Percentiles rank a stretch among this genome's conserved stretches.
These are phyloP conservation scores for Pseudachorutes palmiensis DNA, from an alignment of 1,140 invertebrate genomes.

Conservation along the genomic window DNA sequence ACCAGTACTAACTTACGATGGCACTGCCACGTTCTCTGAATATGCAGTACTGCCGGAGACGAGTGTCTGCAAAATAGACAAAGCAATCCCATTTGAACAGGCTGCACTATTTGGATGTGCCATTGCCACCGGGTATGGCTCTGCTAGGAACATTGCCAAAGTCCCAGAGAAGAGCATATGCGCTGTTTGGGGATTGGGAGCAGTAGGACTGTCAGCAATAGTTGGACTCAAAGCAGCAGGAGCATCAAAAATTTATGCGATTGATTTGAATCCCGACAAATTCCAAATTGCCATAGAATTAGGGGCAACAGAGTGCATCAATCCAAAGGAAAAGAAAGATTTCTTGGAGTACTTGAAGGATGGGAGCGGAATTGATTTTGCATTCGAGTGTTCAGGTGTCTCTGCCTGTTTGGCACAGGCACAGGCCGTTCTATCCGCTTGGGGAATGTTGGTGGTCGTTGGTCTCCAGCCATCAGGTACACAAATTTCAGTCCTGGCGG, in stretches of 20 bases:
- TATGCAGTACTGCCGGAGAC: background rate
- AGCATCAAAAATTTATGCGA: slow-evolving; percentile 52
- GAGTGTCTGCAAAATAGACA: background rate
- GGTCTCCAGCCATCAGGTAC: background rate
- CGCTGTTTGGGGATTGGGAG: slow-evolving; percentile 52
- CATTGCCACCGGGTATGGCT: slow-evolving; percentile 47
- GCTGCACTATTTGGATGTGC: slow-evolving; percentile 58
- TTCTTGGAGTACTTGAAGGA: too few relatives aligned
- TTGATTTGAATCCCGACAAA: slow-evolving; percentile 45
- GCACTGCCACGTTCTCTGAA: background rate
- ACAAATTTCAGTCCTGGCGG: background rate
- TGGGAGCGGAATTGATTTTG: background rate
- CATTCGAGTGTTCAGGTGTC: background rate
- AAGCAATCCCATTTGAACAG: slow-evolving; percentile 45
- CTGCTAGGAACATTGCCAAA: slow-evolving; percentile 49
- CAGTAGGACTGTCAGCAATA: slow-evolving; percentile 56
- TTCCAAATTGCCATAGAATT: background rate
- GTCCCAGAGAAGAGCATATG: slow-evolving; percentile 44
- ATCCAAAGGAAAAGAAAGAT: background rate
- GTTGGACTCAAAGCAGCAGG: slow-evolving; percentile 53
- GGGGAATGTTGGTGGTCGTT: background rate
- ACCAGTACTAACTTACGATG: background rate
- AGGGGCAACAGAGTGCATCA: background rate
- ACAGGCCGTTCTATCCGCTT: background rate
- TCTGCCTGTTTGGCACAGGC: background rate